These are phyloP conservation scores for Cabera pusaria DNA, from an alignment of 2,888 invertebrate genomes.

Conservation along the genomic window DNA sequence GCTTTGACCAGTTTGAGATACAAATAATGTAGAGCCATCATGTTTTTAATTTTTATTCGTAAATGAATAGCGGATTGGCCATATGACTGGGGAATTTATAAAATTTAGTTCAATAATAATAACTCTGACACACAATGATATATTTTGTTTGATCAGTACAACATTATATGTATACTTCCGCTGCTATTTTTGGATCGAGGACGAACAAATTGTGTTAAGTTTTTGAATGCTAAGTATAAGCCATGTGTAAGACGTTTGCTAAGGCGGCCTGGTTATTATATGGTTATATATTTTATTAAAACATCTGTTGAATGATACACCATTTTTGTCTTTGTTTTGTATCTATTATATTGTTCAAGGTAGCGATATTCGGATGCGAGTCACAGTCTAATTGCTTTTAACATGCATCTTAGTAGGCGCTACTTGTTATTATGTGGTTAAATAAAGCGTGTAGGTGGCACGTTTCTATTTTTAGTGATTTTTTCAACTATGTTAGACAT, in stretches of 20 bases:
- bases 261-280: no score
- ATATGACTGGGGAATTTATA: no score
- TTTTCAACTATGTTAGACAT: conserved; percentile 21
- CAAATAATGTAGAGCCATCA: no score
- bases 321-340: no score
- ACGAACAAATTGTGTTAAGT: conserved; percentile 46
- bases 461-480: conserved; percentile 32
- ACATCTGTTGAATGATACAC: no score
- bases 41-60: no score
- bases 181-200: conserved; percentile 53
- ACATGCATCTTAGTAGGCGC: conserved; percentile 13
- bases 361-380: conserved; percentile 28
- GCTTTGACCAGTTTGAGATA: conserved; percentile 26
- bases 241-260: conserved; percentile 22
- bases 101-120: no score
- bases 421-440: background rate
- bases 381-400: conserved; percentile 28
- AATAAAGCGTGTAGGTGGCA: conserved; percentile 23
- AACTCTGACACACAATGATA: conserved; percentile 41
- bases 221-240: conserved; percentile 38
- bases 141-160: conserved; percentile 54
- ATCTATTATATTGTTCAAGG: no score
- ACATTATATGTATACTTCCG: conserved; percentile 62
- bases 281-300: no score
- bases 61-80: no score